Evolutionary conservation across 37 sponge, comb jelly and placozoan genomes (phyloP).

Genomic region (Theonella swinhoei): DNA sequence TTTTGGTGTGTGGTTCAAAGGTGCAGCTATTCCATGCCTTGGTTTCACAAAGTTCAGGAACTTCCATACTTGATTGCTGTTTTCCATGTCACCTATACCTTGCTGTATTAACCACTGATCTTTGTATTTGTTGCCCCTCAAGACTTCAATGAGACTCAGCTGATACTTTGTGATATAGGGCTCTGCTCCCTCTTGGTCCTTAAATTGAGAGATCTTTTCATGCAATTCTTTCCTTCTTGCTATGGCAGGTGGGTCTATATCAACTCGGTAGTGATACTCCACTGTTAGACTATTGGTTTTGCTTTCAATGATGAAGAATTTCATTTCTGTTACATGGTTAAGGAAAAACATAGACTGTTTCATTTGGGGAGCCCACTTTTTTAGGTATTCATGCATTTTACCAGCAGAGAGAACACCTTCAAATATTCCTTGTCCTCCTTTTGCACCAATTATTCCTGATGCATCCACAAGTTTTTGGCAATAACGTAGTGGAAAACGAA

Average conservation of each 20-base stretch:
- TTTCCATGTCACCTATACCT: constrained; percentile 58
- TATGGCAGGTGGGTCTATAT: background rate
- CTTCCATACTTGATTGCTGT: constrained; percentile 17
- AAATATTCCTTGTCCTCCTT: background rate
- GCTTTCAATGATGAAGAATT: constrained; percentile 45
- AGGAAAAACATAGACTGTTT: constrained; percentile 66
- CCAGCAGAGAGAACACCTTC: constrained; percentile 8
- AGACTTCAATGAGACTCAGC: background rate
- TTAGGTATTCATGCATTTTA: constrained; percentile 17
- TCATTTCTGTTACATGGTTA: constrained; percentile 47
- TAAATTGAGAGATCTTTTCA: background rate
- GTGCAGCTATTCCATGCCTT: constrained; percentile 70
- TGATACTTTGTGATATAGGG: background rate
- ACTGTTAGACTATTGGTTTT: background rate
- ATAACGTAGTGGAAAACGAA: background rate
- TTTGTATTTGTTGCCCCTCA: background rate
- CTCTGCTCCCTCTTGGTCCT: background rate
- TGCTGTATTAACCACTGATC: constrained; percentile 73
- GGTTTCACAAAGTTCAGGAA: constrained; percentile 38
- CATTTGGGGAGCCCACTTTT: constrained; percentile 52
- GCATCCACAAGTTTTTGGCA: background rate
- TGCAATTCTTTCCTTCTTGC: background rate
- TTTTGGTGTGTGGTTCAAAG: background rate
- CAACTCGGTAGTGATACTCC: background rate
- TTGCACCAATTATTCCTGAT: background rate